Conservation (phyloP, 2,888 invertebrate genomes). For the Heteropelma amictum region DNA sequence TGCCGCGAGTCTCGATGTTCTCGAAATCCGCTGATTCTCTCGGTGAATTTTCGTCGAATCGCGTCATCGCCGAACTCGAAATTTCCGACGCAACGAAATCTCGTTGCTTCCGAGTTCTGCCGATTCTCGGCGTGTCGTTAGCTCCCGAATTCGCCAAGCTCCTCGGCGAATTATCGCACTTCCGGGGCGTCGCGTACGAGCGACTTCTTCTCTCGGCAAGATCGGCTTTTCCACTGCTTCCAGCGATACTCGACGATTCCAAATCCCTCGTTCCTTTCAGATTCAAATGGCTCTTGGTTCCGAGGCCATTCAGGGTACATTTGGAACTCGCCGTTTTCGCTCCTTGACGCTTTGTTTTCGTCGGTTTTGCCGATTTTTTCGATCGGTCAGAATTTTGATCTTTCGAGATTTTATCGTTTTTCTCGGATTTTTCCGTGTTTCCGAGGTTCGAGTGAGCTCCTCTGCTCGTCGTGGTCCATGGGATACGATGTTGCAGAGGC, state of each 20-base stretch:
- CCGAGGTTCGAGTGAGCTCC: constrained; percentile 36
- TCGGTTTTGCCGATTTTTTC: background rate
- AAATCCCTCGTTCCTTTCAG: background rate
- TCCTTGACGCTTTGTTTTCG: no score
- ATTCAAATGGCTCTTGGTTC: constrained; percentile 20
- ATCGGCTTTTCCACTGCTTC: constrained; percentile 22
- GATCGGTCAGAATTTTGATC: background rate
- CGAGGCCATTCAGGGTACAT: background rate
- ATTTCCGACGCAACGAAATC: no score
- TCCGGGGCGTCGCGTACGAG: constrained; percentile 59
- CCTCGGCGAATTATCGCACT: constrained; percentile 42
- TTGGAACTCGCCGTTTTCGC: no score
- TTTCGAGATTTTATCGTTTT: background rate
- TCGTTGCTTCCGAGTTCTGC: background rate
- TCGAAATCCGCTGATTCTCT: background rate
- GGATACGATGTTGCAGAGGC: constrained; percentile 19
- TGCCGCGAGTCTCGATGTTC: background rate
- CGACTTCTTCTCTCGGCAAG: constrained; percentile 59
- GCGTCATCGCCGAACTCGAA: no score
- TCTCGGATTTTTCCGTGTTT: background rate
- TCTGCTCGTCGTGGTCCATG: constrained; percentile 30
- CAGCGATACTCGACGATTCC: background rate
- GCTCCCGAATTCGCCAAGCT: background rate
- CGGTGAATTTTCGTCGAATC: background rate
- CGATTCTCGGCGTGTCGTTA: background rate